Percentiles rank a stretch among this genome's conserved stretches.
Conservation (phyloP, 2,888 invertebrate genomes). For the Xestia sexstrigata region DNA sequence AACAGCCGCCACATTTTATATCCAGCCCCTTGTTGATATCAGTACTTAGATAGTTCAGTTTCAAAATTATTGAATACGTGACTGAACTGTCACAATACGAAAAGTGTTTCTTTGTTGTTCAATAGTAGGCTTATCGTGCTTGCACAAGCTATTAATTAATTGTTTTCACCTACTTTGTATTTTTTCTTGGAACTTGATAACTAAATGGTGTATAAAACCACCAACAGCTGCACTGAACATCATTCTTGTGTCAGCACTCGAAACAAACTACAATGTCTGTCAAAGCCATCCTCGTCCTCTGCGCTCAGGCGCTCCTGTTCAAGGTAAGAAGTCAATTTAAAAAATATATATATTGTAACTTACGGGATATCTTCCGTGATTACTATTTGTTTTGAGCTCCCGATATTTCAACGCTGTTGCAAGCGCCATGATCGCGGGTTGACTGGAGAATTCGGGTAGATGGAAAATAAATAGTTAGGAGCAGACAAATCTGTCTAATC, state of each 20-base stretch:
- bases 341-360: too few relatives aligned
- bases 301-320: conserved; percentile 42
- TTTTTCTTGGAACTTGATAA: conserved; percentile 1
- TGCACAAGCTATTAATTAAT: not conserved
- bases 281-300: conserved; percentile 68
- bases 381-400: too few relatives aligned
- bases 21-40: not conserved
- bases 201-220: conserved; percentile 2
- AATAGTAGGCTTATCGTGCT: not conserved
- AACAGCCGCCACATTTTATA: not conserved
- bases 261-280: conserved; percentile 67
- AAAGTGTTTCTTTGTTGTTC: not conserved
- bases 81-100: not conserved
- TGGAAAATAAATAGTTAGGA: too few relatives aligned
- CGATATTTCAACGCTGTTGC: too few relatives aligned
- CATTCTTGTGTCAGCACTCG: conserved; percentile 38
- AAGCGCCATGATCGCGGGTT: too few relatives aligned
- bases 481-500: too few relatives aligned
- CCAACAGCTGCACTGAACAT: conserved; percentile 8
- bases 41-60: not conserved
- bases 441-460: too few relatives aligned
- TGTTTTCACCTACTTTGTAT: not conserved
- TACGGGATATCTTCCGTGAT: too few relatives aligned
- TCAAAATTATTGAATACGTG: not conserved
- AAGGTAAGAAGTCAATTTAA: conserved; percentile 27